Conservation (phyloP, 2,113 vertebrate species). For the Callorhinus ursinus region DNA sequence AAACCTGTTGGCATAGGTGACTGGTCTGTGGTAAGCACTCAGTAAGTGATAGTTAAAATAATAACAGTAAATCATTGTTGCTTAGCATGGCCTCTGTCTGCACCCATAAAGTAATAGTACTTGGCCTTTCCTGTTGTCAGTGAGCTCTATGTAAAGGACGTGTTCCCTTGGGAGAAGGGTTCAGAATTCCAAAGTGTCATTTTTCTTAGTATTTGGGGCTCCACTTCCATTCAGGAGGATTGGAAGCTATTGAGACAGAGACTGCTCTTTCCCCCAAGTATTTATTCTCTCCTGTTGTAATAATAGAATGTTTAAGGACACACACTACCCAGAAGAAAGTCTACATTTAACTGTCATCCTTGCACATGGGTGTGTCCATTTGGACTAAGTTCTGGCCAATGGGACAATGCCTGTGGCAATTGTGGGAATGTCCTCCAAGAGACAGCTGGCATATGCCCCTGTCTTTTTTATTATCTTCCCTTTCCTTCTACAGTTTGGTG, state of each 20-base stretch:
- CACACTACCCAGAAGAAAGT: background rate
- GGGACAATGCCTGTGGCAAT: background rate
- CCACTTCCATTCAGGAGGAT: background rate
- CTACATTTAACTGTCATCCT: background rate
- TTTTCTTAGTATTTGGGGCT: background rate
- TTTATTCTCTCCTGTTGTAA: background rate
- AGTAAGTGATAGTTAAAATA: background rate
- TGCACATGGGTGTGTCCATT: background rate
- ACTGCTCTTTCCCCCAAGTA: background rate
- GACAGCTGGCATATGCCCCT: background rate
- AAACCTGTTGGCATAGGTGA: background rate
- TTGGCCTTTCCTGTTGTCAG: background rate
- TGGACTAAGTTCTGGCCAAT: background rate
- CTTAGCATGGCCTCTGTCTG: background rate
- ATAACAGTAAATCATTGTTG: background rate
- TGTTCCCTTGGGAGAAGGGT: background rate
- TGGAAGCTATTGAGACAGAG: background rate
- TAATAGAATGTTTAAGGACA: background rate
- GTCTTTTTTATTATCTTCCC: background rate
- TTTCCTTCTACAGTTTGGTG: background rate
- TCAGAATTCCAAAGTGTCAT: background rate
- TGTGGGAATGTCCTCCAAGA: background rate
- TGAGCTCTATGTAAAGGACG: background rate
- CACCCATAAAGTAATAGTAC: background rate
- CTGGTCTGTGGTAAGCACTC: background rate